Conservation (phyloP, 2,888 invertebrate genomes). For the Cosmorhoe ocellata region DNA sequence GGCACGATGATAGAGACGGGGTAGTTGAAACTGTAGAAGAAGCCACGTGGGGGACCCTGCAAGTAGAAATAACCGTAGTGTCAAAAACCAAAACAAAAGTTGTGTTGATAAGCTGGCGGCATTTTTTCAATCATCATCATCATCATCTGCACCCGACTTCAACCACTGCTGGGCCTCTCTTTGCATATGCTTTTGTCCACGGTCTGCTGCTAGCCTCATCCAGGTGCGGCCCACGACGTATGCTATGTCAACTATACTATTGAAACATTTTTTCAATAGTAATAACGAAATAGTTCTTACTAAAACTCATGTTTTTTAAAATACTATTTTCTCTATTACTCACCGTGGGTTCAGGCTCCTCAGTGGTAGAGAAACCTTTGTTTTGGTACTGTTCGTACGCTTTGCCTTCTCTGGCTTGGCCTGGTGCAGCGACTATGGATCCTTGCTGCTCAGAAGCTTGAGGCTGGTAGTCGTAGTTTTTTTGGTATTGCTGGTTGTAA, state of each 20-base stretch:
- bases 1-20: conserved; percentile 80
- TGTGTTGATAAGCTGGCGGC: background rate
- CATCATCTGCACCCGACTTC: too few species aligned
- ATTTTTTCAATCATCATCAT: too few species aligned
- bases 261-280: too few species aligned
- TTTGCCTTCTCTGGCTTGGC: conserved; percentile 45
- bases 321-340: too few species aligned
- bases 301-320: too few species aligned
- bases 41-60: conserved; percentile 85
- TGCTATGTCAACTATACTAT: too few species aligned
- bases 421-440: conserved; percentile 31
- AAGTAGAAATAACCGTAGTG: conserved; percentile 21
- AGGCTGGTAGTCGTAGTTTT: conserved; percentile 32
- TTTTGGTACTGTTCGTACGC: conserved; percentile 30
- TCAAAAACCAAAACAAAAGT: too few species aligned
- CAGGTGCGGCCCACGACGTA: too few species aligned
- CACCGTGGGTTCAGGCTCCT: conserved; percentile 69
- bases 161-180: too few species aligned
- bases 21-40: conserved; percentile 88
- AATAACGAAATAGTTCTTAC: too few species aligned
- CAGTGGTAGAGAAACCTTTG: conserved; percentile 27
- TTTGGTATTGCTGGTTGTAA: conserved; percentile 13
- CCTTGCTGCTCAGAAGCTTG: conserved; percentile 35
- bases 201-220: too few species aligned
- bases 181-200: too few species aligned